A percentile compares a stretch with the other conserved stretches of the same genome.
These are phyloP conservation scores for Anguilla pacifica DNA, from an alignment of 2,797 vertebrate species.

Conservation along the genomic window DNA sequence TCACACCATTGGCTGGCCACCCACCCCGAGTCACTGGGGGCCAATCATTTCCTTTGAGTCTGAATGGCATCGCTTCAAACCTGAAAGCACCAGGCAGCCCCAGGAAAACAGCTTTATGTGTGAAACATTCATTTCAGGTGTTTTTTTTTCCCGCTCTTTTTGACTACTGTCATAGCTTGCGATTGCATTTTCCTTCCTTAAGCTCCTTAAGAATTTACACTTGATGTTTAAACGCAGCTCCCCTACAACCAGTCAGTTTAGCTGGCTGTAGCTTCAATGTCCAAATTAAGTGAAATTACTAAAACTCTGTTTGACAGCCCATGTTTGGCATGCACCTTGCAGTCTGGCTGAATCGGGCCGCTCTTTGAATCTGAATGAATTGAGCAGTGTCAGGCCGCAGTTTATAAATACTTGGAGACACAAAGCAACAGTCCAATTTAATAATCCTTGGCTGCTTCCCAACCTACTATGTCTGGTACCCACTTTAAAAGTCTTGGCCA, in stretches of 20 bases:
- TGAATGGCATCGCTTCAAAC: constrained; percentile 10
- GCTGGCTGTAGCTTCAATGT: constrained; percentile 22
- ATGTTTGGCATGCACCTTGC: constrained; percentile 19
- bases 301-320: constrained; percentile 19
- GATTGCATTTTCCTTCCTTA: constrained; percentile 19
- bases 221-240: background rate
- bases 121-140: background rate
- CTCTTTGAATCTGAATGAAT: constrained; percentile 26
- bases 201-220: constrained; percentile 14
- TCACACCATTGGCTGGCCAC: constrained; percentile 44
- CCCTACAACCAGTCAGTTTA: constrained; percentile 17
- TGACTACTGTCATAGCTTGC: background rate
- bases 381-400: background rate
- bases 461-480: background rate
- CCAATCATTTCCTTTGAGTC: constrained; percentile 38
- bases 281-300: constrained; percentile 20
- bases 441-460: constrained; percentile 19
- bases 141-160: background rate
- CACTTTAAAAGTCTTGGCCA: background rate
- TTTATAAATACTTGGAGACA: constrained; percentile 24
- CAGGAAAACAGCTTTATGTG: constrained; percentile 31
- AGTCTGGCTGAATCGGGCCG: constrained; percentile 25
- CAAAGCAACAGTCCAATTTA: constrained; percentile 26
- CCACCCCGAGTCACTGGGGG: constrained; percentile 47
- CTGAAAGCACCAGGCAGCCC: constrained; percentile 46